phyloP scores from a whole-genome alignment of 2,113 vertebrate species.

The Siniperca chuatsi region DNA sequence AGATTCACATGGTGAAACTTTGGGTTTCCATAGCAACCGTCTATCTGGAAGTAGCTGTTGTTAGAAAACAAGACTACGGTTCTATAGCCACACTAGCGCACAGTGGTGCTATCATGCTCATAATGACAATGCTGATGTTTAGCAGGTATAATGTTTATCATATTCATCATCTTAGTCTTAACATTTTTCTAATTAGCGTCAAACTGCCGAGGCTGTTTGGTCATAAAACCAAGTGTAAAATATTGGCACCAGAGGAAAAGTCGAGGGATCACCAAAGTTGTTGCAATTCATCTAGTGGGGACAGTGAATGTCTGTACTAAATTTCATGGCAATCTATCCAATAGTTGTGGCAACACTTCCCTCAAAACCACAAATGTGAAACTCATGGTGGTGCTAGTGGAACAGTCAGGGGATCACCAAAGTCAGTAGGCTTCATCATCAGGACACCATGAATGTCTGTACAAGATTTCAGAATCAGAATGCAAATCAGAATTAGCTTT shows the following conservation, averaged over 20 bases:
- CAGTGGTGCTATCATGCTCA: not conserved
- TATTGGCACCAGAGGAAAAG: not conserved
- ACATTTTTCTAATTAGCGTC: not conserved
- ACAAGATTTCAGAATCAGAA: too few relatives aligned
- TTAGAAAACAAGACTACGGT: not conserved
- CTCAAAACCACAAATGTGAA: too few relatives aligned
- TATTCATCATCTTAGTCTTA: not conserved
- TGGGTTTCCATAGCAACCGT: constrained; percentile 33
- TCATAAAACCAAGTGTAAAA: not conserved
- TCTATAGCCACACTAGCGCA: not conserved
- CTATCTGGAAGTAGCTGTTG: not conserved
- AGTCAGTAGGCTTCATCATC: too few relatives aligned
- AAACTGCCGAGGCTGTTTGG: not conserved
- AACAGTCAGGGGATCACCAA: too few relatives aligned
- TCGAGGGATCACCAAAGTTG: not conserved
- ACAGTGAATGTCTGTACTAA: constrained; percentile 1
- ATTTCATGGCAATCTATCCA: not conserved
- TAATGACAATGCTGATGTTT: not conserved
- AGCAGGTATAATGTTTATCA: not conserved
- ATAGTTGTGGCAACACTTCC: too few relatives aligned
- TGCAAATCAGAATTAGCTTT: too few relatives aligned
- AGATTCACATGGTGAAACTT: constrained; percentile 37
- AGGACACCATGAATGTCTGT: too few relatives aligned
- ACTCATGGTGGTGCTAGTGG: too few relatives aligned
- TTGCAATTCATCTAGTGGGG: not conserved